Base-by-base conservation (phyloP, 1,140 invertebrate genomes). In the Belonocnema kinseyi region DNA sequence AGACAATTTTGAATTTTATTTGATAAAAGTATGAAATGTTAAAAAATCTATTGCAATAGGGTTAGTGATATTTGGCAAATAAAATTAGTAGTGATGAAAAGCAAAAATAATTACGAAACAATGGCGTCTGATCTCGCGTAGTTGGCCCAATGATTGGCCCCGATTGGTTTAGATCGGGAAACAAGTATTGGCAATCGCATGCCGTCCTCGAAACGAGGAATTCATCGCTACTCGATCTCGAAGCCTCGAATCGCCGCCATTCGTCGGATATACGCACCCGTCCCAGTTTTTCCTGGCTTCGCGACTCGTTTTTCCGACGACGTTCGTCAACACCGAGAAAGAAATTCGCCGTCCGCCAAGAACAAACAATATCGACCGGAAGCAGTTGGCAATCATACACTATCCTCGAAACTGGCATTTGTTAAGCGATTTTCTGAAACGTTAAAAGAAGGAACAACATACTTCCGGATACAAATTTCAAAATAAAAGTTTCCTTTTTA, bases 331-430 rank as follows among this genome's bases (percentile, higher is more conserved):
- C 33, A 16, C 50, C 21, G 26, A 54, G 13, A n/a, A 51, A 33
- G 75, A 79, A 26, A 19, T 72, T 17, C 50, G 14, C 66, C 52
- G 21, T 50, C 58, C 79, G 85, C 82, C 83, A 85, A 87, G 76
- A 85, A 76, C 73, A 80, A 70, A 83, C 79, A 83, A 85, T 82
- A 84, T 84, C 83, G 80, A 86, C 81, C 84, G 84, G 79, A 87
- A 88, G 85, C 71, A 80, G 85, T 86, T 86, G 86, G 87, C 85
- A 88, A 84, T 85, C 81, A 76, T 53, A 73, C 72, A 52, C 54
- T 81, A 80, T 86, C 83, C 83, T 82, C 82, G 85, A 86, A 86
- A 86, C 84, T 83, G 80, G 82, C 81, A 85, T 85, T 75, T 77
- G 78, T 73, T 81, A 75, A 77, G 79, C 75, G 78, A 72, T 66